Conservation (phyloP, 2,888 invertebrate genomes). For the Caenorhabditis sp. region DNA sequence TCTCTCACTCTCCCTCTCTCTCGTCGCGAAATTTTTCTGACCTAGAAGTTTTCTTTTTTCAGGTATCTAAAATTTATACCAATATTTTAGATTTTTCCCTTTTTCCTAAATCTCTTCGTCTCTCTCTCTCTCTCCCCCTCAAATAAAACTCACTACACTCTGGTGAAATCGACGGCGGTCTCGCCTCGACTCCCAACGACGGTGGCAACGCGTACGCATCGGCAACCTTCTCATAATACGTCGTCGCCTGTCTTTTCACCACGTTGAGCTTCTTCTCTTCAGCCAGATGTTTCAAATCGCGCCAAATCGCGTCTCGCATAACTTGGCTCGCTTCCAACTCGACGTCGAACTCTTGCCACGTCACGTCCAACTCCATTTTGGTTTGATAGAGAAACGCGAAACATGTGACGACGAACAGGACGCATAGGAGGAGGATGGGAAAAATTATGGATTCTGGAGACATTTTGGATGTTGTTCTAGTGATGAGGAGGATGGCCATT, state of each 20-base stretch:
- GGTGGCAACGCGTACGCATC: conserved; percentile 34
- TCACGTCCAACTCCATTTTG: conserved; percentile 1
- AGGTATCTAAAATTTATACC: no score
- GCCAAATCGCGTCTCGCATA: conserved; percentile 26
- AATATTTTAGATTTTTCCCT: no score
- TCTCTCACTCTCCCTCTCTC: no score
- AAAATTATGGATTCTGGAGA: not conserved
- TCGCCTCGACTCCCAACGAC: conserved; percentile 36
- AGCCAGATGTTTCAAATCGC: conserved; percentile 12
- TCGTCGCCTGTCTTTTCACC: conserved; percentile 10
- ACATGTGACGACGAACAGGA: not conserved
- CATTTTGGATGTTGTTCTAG: not conserved
- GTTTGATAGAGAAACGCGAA: conserved; percentile 2
- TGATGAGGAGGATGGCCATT: no score
- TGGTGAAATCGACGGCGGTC: conserved; percentile 45
- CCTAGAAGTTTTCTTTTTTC: no score
- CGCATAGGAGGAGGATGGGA: not conserved
- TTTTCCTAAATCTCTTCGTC: no score
- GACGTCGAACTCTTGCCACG: conserved; percentile 9
- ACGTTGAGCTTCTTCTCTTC: not conserved
- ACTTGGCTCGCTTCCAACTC: conserved; percentile 14
- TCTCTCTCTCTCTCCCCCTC: no score
- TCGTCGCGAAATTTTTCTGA: no score
- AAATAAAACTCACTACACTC: conserved; percentile 37
- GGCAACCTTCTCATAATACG: conserved; percentile 39